A percentile compares a stretch with the other conserved stretches of the same genome.
Evolutionary conservation across 2,888 invertebrate species (phyloP).

Genomic region (Xestia c-nigrum): DNA sequence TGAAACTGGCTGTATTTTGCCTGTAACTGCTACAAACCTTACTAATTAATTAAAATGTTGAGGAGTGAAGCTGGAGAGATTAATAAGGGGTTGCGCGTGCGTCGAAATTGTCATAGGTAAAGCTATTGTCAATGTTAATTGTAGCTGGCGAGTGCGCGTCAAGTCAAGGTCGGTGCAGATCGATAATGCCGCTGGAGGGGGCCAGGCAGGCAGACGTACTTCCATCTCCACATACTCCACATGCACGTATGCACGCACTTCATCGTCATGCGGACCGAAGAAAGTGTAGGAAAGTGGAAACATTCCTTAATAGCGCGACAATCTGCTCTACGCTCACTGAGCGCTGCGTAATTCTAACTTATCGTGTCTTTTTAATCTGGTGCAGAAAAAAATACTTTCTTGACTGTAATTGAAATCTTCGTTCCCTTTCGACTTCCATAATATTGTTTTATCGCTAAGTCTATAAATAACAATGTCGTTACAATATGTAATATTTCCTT

Average conservation of each 20-base stretch:
- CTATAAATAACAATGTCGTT: conserved; percentile 34
- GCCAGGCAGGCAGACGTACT: conserved; percentile 71
- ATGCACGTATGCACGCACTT: conserved; percentile 81
- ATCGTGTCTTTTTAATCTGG: conserved; percentile 64
- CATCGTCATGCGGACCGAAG: conserved; percentile 78
- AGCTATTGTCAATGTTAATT: conserved; percentile 86
- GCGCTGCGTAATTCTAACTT: conserved; percentile 70
- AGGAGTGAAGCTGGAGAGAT: conserved; percentile 53
- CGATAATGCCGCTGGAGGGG: conserved; percentile 78
- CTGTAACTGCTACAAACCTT: not conserved
- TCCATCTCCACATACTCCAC: conserved; percentile 72
- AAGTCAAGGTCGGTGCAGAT: conserved; percentile 87
- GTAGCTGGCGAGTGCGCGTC: conserved; percentile 80
- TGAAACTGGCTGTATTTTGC: not conserved
- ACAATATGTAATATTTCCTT: conserved; percentile 66
- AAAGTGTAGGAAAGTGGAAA: conserved; percentile 88
- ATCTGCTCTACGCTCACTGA: conserved; percentile 73
- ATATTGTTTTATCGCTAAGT: conserved; percentile 23
- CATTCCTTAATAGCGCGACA: conserved; percentile 82
- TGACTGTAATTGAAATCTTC: conserved; percentile 39
- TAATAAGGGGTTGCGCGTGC: conserved; percentile 79
- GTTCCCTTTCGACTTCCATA: conserved; percentile 23
- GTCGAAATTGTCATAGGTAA: conserved; percentile 80
- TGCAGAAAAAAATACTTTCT: conserved; percentile 61
- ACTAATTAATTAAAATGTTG: not conserved